These are phyloP conservation scores for Drosophila formosana DNA, from an alignment of 2,888 invertebrate species.

Conservation along the genomic window DNA sequence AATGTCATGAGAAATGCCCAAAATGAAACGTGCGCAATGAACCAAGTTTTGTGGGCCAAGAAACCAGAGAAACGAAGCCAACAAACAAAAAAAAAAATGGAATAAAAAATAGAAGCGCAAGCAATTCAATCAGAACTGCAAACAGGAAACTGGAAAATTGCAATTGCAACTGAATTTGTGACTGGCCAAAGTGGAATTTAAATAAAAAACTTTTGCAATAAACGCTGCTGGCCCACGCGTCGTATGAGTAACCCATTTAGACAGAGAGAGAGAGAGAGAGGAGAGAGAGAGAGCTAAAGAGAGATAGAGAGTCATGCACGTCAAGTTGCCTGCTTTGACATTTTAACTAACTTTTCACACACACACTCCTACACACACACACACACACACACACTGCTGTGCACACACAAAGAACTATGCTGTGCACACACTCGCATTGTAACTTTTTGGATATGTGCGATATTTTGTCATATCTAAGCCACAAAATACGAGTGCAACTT, in stretches of 20 bases:
- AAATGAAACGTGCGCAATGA: slow-evolving; percentile 42
- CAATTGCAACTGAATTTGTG: slow-evolving; percentile 41
- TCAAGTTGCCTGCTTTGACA: slow-evolving; percentile 60
- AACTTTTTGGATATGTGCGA: slow-evolving; percentile 48
- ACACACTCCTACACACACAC: slow-evolving; percentile 12
- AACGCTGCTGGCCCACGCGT: slow-evolving; percentile 49
- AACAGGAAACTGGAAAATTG: slow-evolving; percentile 39
- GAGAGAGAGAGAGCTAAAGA: not conserved
- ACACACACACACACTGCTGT: not conserved
- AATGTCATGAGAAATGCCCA: slow-evolving; percentile 27
- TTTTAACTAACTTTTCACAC: slow-evolving; percentile 68
- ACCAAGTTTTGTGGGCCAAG: slow-evolving; percentile 29
- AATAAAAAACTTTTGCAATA: slow-evolving; percentile 71
- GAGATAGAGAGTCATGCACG: slow-evolving; percentile 10
- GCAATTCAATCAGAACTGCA: slow-evolving; percentile 38
- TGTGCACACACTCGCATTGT: slow-evolving; percentile 31
- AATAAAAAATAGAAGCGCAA: slow-evolving; percentile 1
- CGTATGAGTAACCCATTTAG: slow-evolving; percentile 45
- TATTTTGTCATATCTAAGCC: slow-evolving; percentile 77
- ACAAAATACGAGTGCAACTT: slow-evolving; percentile 70
- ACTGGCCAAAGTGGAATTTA: slow-evolving; percentile 60
- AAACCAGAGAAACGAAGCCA: not conserved
- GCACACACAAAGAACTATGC: slow-evolving; percentile 12
- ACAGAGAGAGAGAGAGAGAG: not conserved
- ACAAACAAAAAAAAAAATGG: not conserved